Evolutionary conservation across 1,140 invertebrate species (phyloP), one percentile per base, ranked within the genome.

Genomic region (Drosophila watanabei): DNA sequence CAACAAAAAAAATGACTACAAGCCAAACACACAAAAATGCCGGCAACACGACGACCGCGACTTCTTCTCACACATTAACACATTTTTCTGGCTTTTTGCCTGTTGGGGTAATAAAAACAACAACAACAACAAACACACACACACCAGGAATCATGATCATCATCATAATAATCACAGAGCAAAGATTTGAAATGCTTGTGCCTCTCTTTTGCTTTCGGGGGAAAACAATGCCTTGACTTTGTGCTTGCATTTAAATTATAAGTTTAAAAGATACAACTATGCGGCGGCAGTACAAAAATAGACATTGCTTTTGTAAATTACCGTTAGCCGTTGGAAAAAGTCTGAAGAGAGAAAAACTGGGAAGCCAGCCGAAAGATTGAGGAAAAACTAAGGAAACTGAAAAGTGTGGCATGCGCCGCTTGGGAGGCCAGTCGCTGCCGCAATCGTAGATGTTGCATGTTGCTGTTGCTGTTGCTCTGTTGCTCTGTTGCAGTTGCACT

Each of bases 211-310:
- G 56, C 43, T 70, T 41, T 58, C 49, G 61, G 39, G 35, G 24
- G 46, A 60, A 83, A 90, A 89, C 85, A 89, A 89, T 89, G 85
- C 82, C 66, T 59, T 71, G 86, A 89, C 85, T 89, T 85, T 89
- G 85, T 89, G 88, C 80, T 85, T 89, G 85, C 84, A 90, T 89
- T 89, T 89, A 89, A 89, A 89, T 87, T 87, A 83, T 82, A 87
- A 83, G 80, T 88, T 83, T 88, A 80, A 88, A 61, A 88, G 73
- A 81, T 79, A 69, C 70, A 76, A 82, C 54, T 60, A 71, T 76
- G 62, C 59, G 24, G 64, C 52, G 43, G 66, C 57, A 41, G 71
- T 86, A 89, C 75, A 62, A 86, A 89, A 89, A 89, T 89, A 89
- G 86, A 90, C 71, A 82, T 81, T 80, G 70, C 78, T 80, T 69